A percentile compares a stretch with the other conserved stretches of the same genome.
phyloP scores from a whole-genome alignment of 53 echinoderm and acorn worm species.

The Mesocentrotus franciscanus region DNA sequence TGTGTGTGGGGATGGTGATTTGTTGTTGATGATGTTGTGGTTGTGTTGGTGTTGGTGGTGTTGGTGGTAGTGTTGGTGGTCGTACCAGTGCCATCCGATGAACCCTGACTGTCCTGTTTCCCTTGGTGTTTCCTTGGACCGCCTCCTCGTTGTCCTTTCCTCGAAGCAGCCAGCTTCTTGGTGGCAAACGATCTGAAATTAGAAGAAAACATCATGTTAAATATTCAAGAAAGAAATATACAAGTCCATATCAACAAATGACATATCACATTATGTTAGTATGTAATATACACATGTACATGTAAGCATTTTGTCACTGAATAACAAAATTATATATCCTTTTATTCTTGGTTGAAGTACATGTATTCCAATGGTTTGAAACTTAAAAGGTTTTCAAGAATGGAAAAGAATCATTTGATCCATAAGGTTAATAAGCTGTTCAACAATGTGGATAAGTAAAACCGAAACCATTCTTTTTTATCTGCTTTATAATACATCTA shows the following conservation, averaged over 20 bases:
- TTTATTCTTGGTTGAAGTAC: too few relatives aligned
- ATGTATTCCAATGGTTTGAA: neutral
- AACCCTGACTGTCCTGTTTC: constrained; percentile 47
- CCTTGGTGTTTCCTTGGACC: neutral
- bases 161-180: constrained; percentile 59
- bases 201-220: neutral
- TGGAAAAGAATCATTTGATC: neutral
- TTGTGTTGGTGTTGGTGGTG: constrained; percentile 22
- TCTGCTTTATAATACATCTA: too few relatives aligned
- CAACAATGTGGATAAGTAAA: neutral
- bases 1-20: constrained; percentile 51
- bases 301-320: too few relatives aligned
- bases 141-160: constrained; percentile 52
- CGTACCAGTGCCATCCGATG: constrained; percentile 50
- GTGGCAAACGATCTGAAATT: constrained; percentile 62
- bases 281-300: too few relatives aligned
- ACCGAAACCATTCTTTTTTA: neutral
- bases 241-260: neutral
- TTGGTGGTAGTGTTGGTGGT: constrained; percentile 22
- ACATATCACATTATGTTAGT: neutral
- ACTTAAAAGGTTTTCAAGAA: neutral
- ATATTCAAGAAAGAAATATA: neutral
- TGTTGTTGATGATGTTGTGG: constrained; percentile 11
- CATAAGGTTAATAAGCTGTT: neutral
- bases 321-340: too few relatives aligned